Percentiles rank a stretch among this genome's conserved stretches.
phyloP scores from a whole-genome alignment of 2,797 vertebrate species.

The Steatocranus sp. region DNA sequence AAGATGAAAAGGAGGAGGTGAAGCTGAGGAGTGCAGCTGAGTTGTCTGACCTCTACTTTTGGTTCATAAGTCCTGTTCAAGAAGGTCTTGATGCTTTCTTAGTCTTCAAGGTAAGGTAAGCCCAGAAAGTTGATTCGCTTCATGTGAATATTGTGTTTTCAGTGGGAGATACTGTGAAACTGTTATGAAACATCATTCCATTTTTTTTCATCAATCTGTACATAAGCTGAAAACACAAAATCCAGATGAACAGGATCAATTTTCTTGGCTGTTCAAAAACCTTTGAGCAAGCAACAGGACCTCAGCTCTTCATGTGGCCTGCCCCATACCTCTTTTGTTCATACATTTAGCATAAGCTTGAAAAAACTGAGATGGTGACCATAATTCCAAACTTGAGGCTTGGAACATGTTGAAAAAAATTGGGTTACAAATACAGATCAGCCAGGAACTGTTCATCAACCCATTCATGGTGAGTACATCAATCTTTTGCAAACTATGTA shows the following conservation, averaged over 20 bases:
- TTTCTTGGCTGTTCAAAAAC: not conserved
- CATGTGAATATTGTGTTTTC: not conserved
- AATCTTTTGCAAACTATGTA: not conserved
- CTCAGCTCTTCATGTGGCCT: not conserved
- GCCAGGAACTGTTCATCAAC: not conserved
- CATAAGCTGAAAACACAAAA: not conserved
- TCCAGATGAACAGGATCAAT: not conserved
- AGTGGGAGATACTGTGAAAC: not conserved
- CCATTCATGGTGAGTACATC: not conserved
- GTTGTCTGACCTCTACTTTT: not conserved
- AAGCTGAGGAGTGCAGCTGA: slow-evolving; percentile 23
- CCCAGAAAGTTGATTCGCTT: not conserved
- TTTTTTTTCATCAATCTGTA: not conserved
- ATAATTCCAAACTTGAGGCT: not conserved
- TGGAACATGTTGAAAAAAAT: not conserved
- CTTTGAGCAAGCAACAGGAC: not conserved
- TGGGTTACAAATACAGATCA: not conserved
- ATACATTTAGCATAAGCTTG: not conserved
- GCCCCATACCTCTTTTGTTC: not conserved
- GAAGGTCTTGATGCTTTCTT: not conserved
- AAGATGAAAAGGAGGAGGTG: slow-evolving; percentile 44
- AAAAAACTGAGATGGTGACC: not conserved
- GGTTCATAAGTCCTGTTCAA: not conserved
- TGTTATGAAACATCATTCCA: not conserved
- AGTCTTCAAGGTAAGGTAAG: not conserved